These are phyloP conservation scores for Stenchaetothrips biformis DNA, from an alignment of 2,888 invertebrate species.

Conservation along the genomic window DNA sequence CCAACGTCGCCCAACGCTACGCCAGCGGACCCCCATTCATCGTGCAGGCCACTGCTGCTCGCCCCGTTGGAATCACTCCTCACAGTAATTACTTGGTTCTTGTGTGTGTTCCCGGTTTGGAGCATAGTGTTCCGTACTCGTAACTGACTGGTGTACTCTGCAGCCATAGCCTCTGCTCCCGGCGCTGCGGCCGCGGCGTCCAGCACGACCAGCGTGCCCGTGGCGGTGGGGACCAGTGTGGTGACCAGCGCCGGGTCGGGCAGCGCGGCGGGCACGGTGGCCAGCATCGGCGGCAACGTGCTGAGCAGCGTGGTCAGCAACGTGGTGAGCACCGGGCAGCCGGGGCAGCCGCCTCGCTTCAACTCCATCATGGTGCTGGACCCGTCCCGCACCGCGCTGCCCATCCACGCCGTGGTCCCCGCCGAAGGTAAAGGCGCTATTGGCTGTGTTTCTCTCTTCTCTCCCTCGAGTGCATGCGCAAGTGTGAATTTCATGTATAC, in stretches of 20 bases:
- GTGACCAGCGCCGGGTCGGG: background rate
- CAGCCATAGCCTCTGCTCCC: background rate
- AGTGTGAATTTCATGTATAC: background rate
- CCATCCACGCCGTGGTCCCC: constrained; percentile 32
- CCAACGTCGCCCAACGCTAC: constrained; percentile 31
- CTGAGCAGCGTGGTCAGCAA: background rate
- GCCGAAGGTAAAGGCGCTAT: constrained; percentile 33
- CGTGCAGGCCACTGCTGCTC: background rate
- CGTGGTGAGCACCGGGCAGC: background rate
- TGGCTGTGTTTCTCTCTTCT: background rate
- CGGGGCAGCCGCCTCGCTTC: constrained; percentile 43
- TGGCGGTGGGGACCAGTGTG: background rate
- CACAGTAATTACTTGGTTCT: too few species aligned
- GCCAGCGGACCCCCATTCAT: background rate
- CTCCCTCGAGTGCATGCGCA: background rate
- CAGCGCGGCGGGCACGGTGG: background rate
- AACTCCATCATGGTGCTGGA: constrained; percentile 49
- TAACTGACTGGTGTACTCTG: background rate
- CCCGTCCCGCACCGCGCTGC: constrained; percentile 39
- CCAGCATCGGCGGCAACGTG: background rate
- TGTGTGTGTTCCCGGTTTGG: too few species aligned
- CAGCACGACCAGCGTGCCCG: background rate
- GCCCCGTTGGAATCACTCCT: background rate
- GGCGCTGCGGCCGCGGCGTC: background rate
- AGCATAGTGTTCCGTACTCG: too few species aligned